Conservation (phyloP, 2,113 vertebrate genomes). For the Dasypus novemcinctus region DNA sequence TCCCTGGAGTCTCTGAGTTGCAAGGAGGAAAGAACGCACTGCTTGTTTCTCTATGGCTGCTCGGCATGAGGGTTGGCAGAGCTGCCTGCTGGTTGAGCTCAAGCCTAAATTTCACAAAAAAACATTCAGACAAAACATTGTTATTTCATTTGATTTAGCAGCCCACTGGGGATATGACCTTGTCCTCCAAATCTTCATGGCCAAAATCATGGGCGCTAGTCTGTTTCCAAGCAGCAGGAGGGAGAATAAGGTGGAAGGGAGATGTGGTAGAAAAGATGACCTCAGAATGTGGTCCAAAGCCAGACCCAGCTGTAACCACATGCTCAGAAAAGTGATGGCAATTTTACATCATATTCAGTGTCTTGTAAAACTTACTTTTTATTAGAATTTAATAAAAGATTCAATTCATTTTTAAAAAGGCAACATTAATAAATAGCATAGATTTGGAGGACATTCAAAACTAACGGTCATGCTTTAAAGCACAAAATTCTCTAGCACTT, state of each 20-base stretch:
- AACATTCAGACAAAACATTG: constrained; percentile 4
- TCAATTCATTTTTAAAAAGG: background rate
- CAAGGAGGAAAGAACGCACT: background rate
- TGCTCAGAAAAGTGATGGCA: background rate
- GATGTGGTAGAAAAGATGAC: background rate
- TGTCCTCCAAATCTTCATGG: background rate
- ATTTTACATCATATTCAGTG: background rate
- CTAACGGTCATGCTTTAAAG: background rate
- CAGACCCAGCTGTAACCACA: background rate
- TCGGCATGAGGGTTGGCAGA: background rate
- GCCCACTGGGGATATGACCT: background rate
- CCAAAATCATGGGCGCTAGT: background rate
- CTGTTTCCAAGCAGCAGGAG: background rate
- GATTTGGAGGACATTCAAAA: background rate
- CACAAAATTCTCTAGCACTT: background rate
- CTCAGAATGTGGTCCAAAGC: background rate
- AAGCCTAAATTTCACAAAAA: background rate
- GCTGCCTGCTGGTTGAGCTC: background rate
- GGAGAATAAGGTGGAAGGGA: background rate
- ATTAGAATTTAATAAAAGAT: constrained; percentile 1
- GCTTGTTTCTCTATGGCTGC: background rate
- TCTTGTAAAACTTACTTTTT: constrained; percentile 15
- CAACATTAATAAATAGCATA: background rate
- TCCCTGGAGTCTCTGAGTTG: background rate
- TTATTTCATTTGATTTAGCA: background rate